Evolutionary conservation across 2,888 invertebrate genomes (phyloP).

Genomic region (Philonicus albiceps): DNA sequence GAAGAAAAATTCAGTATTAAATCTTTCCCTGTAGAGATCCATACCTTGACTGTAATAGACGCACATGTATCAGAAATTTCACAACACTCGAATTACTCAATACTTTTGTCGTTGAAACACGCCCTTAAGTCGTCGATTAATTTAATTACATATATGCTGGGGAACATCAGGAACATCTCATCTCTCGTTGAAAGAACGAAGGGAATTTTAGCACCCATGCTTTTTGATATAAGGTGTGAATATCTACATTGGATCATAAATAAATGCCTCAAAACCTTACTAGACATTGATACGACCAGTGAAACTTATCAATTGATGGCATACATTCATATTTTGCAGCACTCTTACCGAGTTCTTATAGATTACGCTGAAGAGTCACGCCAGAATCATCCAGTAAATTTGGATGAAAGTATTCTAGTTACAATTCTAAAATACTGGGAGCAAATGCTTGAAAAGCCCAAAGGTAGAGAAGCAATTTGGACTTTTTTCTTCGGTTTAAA

Average conservation of each 20-base stretch:
- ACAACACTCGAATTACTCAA: slow-evolving; percentile 56
- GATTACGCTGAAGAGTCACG: slow-evolving; percentile 66
- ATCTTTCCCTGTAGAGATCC: slow-evolving; percentile 60
- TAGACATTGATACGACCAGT: slow-evolving; percentile 56
- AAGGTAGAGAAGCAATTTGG: slow-evolving; percentile 83
- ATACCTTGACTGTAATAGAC: slow-evolving; percentile 61
- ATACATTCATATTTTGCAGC: slow-evolving; percentile 71
- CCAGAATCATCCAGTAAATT: slow-evolving; percentile 53
- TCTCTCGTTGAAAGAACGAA: slow-evolving; percentile 57
- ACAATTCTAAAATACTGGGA: slow-evolving; percentile 78
- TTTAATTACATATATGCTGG: slow-evolving; percentile 56
- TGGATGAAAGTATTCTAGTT: slow-evolving; percentile 59
- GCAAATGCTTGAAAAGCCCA: slow-evolving; percentile 80
- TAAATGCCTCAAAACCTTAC: slow-evolving; percentile 68
- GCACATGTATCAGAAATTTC: slow-evolving; percentile 61
- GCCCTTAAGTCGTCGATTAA: slow-evolving; percentile 59
- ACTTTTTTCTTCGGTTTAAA: slow-evolving; percentile 77
- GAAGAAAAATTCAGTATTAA: slow-evolving; percentile 57
- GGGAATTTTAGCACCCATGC: slow-evolving; percentile 68
- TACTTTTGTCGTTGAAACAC: slow-evolving; percentile 60
- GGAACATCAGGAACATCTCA: slow-evolving; percentile 52
- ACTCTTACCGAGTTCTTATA: slow-evolving; percentile 74
- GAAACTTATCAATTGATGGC: slow-evolving; percentile 73
- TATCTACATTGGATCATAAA: slow-evolving; percentile 72
- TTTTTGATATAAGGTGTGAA: slow-evolving; percentile 79